A percentile compares a stretch with the other conserved stretches of the same genome.
These are phyloP conservation scores for Pampusana beccarii DNA, from an alignment of 2,113 vertebrate genomes.

Conservation along the genomic window DNA sequence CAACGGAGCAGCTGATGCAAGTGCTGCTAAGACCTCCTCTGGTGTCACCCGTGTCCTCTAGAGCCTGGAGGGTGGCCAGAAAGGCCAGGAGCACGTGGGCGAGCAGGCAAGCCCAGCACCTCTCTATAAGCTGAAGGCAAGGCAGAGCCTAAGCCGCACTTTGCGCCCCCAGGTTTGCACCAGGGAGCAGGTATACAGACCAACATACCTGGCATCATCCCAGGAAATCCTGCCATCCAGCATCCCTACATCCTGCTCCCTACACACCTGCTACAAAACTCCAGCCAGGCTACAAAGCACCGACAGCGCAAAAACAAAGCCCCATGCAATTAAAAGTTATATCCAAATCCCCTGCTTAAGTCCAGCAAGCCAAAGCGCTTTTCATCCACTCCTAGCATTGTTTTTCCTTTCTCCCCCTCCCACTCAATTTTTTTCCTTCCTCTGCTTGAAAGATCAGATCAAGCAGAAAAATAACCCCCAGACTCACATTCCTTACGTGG, in stretches of 20 bases:
- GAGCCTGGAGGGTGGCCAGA: neutral
- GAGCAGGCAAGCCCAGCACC: neutral
- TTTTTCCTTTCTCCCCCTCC: neutral
- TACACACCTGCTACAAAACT: neutral
- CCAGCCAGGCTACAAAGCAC: neutral
- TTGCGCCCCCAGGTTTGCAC: neutral
- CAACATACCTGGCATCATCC: rapidly evolving
- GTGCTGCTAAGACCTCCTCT: neutral
- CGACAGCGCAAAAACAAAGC: neutral
- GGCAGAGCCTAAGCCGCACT: neutral
- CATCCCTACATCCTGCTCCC: neutral
- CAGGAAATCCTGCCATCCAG: neutral
- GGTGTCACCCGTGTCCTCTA: neutral
- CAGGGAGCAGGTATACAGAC: rapidly evolving
- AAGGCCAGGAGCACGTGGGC: neutral
- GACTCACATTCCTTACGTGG: neutral
- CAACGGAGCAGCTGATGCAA: neutral
- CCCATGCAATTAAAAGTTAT: neutral
- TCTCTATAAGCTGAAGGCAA: neutral
- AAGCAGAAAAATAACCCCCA: neutral
- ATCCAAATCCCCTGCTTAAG: neutral
- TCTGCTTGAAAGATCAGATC: neutral
- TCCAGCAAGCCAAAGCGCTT: neutral
- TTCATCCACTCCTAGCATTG: neutral
- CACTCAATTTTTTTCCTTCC: neutral